These are phyloP conservation scores for Gallinago nigripennis DNA, from an alignment of 2,797 vertebrate genomes.

Conservation along the genomic window DNA sequence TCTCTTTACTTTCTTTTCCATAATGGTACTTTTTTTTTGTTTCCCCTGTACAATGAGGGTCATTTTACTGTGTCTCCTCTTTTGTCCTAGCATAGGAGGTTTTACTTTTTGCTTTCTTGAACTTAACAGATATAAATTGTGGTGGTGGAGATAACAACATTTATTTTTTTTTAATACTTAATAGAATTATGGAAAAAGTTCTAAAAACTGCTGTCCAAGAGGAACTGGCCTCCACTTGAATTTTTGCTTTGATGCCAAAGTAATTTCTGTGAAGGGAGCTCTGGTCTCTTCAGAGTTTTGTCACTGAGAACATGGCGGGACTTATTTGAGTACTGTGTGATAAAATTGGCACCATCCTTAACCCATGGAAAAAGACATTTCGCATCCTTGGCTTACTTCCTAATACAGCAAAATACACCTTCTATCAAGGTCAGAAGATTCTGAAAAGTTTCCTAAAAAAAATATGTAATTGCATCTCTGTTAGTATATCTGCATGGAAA, in stretches of 20 bases:
- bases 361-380: background rate
- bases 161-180: background rate
- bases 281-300: background rate
- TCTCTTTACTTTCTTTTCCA: background rate
- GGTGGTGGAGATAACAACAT: background rate
- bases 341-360: background rate
- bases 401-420: background rate
- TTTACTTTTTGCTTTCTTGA: background rate
- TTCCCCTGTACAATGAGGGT: background rate
- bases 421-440: background rate
- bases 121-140: background rate
- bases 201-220: background rate
- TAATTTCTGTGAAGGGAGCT: background rate
- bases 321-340: background rate
- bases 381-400: background rate
- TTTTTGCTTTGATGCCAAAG: background rate
- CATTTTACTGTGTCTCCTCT: background rate
- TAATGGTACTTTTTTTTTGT: background rate
- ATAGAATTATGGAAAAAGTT: background rate
- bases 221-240: background rate
- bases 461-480: background rate
- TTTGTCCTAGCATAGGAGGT: background rate
- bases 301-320: background rate
- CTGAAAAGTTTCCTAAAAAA: background rate
- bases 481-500: rapidly evolving